Evolutionary conservation across 2,113 vertebrate species (phyloP), one percentile per base, ranked within the genome.

Genomic region (Garra rufa): DNA sequence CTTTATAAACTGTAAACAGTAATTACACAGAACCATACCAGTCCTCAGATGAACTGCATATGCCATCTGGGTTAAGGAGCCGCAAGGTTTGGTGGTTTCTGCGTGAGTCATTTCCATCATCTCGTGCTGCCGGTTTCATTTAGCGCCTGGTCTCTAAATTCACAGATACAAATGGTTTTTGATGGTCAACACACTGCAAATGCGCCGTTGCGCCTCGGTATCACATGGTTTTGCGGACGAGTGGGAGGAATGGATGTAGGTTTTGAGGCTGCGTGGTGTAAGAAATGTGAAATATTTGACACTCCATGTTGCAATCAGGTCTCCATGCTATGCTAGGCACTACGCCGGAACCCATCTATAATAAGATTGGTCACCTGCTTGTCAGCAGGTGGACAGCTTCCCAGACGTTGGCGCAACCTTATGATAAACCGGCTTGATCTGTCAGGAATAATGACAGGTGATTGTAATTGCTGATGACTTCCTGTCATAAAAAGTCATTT

Each of bases 141-240:
- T 82, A 69, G 44, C 30, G 46, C 80, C 57, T 77, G 52, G 50
- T 84, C 19, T 65, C 67, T 81, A 63, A 84, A 9, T 71, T 76
- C 70, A 87, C 57, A 81, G 76, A 59, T 84, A 83, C 78, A 84
- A 74, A 80, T 85, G 75, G 76, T 50, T 71, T 81, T 78, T 44
- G 63, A 70, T 74, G 83, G 67, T 85, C 63, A 81, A 24, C 65
- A 65, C 28, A 76, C 38, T 50, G 59, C 8, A 41, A 15, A 46
- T 52, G 77, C 10, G n/a, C 24, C n/a, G 10, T 57, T 76, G n/a
- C 48, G 10, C 79, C 46, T 57, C 61, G 19, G 61, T 69, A 9
- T 82, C 65, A 77, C 74, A 34, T 46, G 44, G 34, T 50, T 50
- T 61, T 65, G 76, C 4, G 52, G 41, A 82, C n/a, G 44, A 71